Percentiles rank a stretch among this genome's conserved stretches.
Evolutionary conservation across 2,113 vertebrate species (phyloP).

Genomic region (Gymnobelideus leadbeateri): DNA sequence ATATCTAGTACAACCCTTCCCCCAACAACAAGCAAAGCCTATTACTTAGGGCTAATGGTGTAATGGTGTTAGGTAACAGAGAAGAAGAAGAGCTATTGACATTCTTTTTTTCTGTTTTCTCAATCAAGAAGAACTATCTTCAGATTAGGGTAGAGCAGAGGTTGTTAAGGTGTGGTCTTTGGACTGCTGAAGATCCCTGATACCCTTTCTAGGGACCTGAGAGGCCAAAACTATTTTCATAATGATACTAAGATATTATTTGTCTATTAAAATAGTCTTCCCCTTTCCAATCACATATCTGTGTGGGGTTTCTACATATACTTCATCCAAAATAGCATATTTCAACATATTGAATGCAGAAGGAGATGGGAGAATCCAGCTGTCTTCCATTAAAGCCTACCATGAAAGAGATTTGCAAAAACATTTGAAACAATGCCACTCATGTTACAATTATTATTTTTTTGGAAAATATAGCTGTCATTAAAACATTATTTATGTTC

Average conservation of each 20-base stretch:
- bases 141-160: not conserved
- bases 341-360: not conserved
- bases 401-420: not conserved
- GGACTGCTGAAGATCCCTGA: no score
- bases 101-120: not conserved
- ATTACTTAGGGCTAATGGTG: not conserved
- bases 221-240: not conserved
- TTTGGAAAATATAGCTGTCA: not conserved
- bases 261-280: not conserved
- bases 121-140: not conserved
- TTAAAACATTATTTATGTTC: not conserved
- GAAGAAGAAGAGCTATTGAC: not conserved
- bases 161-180: not conserved
- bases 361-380: not conserved
- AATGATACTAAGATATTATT: not conserved
- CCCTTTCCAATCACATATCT: not conserved
- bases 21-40: not conserved
- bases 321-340: not conserved
- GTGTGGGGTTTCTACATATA: not conserved
- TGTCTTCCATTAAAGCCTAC: not conserved
- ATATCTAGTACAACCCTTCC: not conserved
- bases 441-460: not conserved
- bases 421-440: not conserved
- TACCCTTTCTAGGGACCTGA: not conserved
- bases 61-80: not conserved